These are phyloP conservation scores for Thrips palmi DNA, from an alignment of 1,140 invertebrate species.

Conservation along the genomic window DNA sequence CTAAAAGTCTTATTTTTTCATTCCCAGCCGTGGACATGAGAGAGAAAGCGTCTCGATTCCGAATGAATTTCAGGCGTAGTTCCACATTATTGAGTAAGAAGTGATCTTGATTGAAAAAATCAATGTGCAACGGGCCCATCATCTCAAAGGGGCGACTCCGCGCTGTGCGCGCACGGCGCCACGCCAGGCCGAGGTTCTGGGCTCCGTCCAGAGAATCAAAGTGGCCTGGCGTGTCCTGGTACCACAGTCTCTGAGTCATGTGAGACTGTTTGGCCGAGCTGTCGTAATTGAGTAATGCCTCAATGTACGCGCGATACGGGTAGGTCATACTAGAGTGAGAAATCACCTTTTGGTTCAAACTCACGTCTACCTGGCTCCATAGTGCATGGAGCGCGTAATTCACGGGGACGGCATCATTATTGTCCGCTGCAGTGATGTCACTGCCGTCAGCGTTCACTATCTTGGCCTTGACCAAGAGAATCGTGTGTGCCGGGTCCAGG, in stretches of 20 bases:
- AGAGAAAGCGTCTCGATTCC: slow-evolving; percentile 20
- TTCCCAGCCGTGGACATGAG: slow-evolving; percentile 16
- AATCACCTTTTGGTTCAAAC: slow-evolving; percentile 26
- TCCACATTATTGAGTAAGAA: slow-evolving; percentile 23
- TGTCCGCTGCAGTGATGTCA: slow-evolving; percentile 10
- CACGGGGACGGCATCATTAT: slow-evolving; percentile 15
- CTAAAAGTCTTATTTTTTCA: slow-evolving; percentile 15
- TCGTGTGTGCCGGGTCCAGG: slow-evolving; percentile 21
- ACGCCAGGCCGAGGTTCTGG: slow-evolving; percentile 17
- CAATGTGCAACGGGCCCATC: slow-evolving; percentile 11
- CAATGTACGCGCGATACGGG: slow-evolving; percentile 25
- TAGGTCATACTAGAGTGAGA: slow-evolving; percentile 24
- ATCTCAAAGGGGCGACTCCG: slow-evolving; percentile 16
- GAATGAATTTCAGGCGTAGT: slow-evolving; percentile 19
- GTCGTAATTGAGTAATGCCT: slow-evolving; percentile 24
- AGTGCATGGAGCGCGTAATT: slow-evolving; percentile 25
- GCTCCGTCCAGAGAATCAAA: slow-evolving; percentile 17
- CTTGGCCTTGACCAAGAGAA: slow-evolving; percentile 20
- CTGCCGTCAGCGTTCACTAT: slow-evolving; percentile 15
- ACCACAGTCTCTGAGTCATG: slow-evolving; percentile 18
- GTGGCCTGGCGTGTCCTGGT: slow-evolving; percentile 15
- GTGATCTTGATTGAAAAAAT: slow-evolving; percentile 23
- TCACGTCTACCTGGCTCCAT: slow-evolving; percentile 24
- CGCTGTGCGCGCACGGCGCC: slow-evolving; percentile 16
- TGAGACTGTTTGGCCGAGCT: slow-evolving; percentile 22